phyloP scores from a whole-genome alignment of 1,140 invertebrate species.

The Ericerus pela region DNA sequence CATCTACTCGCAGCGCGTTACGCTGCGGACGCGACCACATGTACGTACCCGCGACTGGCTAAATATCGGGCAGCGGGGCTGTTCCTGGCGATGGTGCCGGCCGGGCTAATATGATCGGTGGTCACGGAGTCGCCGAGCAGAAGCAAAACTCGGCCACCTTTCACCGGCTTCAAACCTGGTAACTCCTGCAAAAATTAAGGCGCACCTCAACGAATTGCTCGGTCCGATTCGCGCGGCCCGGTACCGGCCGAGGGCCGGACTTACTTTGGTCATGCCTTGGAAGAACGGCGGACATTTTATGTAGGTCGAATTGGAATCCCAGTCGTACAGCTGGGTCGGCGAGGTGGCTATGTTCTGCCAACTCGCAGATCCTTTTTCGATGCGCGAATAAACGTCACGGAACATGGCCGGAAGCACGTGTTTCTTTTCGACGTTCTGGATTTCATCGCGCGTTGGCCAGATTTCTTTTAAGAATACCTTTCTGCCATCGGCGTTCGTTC shows the following conservation, averaged over 20 bases:
- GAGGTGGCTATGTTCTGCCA: constrained; percentile 78
- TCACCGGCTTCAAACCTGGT: constrained; percentile 39
- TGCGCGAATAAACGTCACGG: constrained; percentile 81
- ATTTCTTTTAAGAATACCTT: constrained; percentile 78
- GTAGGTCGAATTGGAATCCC: constrained; percentile 83
- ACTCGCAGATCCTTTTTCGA: constrained; percentile 64
- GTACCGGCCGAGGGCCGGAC: no score
- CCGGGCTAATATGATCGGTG: constrained; percentile 97
- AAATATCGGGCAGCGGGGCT: constrained; percentile 86
- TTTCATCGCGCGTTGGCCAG: constrained; percentile 85
- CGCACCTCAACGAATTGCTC: background rate
- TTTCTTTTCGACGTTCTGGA: constrained; percentile 75
- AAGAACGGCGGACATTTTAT: constrained; percentile 97
- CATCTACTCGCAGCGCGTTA: no score
- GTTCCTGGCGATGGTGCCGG: constrained; percentile 88
- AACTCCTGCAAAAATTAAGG: constrained; percentile 37
- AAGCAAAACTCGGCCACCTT: constrained; percentile 60
- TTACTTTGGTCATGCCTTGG: constrained; percentile 59
- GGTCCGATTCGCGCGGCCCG: no score
- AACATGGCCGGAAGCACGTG: constrained; percentile 96
- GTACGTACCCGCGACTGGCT: constrained; percentile 48
- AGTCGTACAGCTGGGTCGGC: constrained; percentile 72
- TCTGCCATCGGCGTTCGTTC: constrained; percentile 49
- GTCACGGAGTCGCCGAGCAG: constrained; percentile 89
- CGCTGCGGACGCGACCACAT: no score